A percentile compares a stretch with the other conserved stretches of the same genome.
These are phyloP conservation scores for Neogobius melanostomus DNA, from an alignment of 2,113 vertebrate species.

Conservation along the genomic window DNA sequence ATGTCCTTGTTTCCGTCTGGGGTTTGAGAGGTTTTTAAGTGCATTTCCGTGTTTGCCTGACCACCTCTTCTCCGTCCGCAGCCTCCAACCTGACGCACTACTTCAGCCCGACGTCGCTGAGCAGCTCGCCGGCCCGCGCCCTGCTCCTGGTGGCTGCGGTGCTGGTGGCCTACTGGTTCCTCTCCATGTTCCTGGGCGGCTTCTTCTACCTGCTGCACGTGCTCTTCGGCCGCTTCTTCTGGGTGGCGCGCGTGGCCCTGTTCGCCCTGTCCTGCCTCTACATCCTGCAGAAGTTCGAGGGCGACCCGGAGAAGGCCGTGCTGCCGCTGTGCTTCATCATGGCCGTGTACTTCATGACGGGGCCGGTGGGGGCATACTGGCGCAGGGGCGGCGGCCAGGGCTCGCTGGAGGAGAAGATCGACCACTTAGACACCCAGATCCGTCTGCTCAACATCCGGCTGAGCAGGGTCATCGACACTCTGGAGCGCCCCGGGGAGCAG, in stretches of 20 bases:
- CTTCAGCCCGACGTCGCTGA: slow-evolving; percentile 83
- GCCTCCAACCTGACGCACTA: slow-evolving; percentile 92
- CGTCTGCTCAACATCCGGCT: slow-evolving; percentile 93
- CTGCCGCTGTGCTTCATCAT: slow-evolving; percentile 92
- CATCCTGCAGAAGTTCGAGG: slow-evolving; percentile 95
- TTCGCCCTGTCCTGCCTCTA: slow-evolving; percentile 94
- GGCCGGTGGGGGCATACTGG: slow-evolving; percentile 91
- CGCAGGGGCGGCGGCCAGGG: slow-evolving; percentile 75
- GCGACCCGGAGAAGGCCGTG: slow-evolving; percentile 86
- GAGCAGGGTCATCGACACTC: slow-evolving; percentile 87
- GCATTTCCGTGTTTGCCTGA: too few species aligned
- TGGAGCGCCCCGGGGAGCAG: slow-evolving; percentile 84
- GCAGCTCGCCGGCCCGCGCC: slow-evolving; percentile 77
- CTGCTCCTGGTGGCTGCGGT: slow-evolving; percentile 86
- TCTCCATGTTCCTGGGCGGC: slow-evolving; percentile 89
- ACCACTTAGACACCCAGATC: slow-evolving; percentile 92
- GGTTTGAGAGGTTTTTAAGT: too few species aligned
- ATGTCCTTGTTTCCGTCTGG: too few species aligned
- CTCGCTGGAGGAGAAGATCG: slow-evolving; percentile 93
- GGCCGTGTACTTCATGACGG: slow-evolving; percentile 94
- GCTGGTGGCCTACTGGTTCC: slow-evolving; percentile 85
- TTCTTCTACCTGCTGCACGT: slow-evolving; percentile 88
- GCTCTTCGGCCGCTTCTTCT: slow-evolving; percentile 92
- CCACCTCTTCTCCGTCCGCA: slow-evolving; percentile 46
- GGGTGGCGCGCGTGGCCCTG: slow-evolving; percentile 85